Evolutionary conservation across 2,797 vertebrate genomes (phyloP).

Genomic region (Nannoperca obscura): DNA sequence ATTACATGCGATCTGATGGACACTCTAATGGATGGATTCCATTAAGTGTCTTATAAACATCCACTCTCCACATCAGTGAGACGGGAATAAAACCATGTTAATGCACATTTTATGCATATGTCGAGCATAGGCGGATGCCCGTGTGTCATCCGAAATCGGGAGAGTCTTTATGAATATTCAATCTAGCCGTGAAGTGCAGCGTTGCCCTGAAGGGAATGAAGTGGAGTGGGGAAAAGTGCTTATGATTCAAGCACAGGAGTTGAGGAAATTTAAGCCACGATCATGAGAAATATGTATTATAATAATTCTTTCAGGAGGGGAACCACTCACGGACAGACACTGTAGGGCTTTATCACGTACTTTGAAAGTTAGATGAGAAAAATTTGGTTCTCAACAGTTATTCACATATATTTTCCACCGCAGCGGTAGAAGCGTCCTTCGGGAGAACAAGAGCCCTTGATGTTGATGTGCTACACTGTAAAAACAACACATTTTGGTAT

Average conservation of each 20-base stretch:
- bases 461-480: constrained; percentile 6
- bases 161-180: constrained; percentile 80
- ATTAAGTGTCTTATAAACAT: constrained; percentile 59
- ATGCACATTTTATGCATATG: constrained; percentile 77
- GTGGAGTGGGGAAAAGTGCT: constrained; percentile 67
- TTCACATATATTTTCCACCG: constrained; percentile 18
- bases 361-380: constrained; percentile 3
- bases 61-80: constrained; percentile 49
- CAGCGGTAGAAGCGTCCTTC: constrained; percentile 4
- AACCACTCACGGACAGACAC: constrained; percentile 4
- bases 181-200: constrained; percentile 70
- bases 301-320: constrained; percentile 33
- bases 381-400: background rate
- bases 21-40: constrained; percentile 46
- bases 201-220: constrained; percentile 70
- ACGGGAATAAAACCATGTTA: constrained; percentile 67
- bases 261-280: constrained; percentile 41
- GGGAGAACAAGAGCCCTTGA: constrained; percentile 13
- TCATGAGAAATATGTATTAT: constrained; percentile 48
- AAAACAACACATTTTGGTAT: background rate
- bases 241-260: constrained; percentile 63
- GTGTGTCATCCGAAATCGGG: constrained; percentile 67
- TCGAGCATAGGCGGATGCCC: constrained; percentile 57
- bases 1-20: constrained; percentile 54
- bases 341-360: background rate